These are phyloP conservation scores for Oreochromis niloticus DNA, from an alignment of 2,113 vertebrate genomes.

Conservation along the genomic window DNA sequence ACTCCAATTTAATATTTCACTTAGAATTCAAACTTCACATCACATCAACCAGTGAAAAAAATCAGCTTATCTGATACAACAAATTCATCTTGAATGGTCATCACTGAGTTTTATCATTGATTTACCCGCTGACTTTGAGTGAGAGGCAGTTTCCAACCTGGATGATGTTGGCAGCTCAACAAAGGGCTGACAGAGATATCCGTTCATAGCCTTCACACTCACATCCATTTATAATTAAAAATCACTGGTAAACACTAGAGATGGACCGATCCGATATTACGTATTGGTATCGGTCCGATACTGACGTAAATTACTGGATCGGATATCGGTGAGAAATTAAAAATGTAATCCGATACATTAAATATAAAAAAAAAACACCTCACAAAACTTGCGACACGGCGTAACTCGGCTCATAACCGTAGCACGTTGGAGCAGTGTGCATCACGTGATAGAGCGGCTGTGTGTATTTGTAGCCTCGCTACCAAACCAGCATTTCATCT, in stretches of 20 bases:
- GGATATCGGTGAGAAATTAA: too few species aligned
- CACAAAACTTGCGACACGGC: too few species aligned
- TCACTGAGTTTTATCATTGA: background rate
- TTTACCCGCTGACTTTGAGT: background rate
- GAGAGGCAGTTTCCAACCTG: background rate
- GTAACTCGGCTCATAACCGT: too few species aligned
- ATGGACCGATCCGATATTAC: too few species aligned
- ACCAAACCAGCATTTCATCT: too few species aligned
- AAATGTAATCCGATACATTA: too few species aligned
- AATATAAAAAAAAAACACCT: too few species aligned
- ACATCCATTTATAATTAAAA: background rate
- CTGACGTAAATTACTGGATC: too few species aligned
- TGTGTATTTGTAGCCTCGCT: too few species aligned
- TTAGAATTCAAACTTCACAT: background rate
- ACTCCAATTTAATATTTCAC: background rate
- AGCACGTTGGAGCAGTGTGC: too few species aligned
- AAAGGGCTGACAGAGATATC: background rate
- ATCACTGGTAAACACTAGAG: background rate
- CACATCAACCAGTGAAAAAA: background rate
- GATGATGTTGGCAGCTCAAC: background rate
- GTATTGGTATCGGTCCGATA: too few species aligned
- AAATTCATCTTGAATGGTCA: background rate
- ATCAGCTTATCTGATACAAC: background rate
- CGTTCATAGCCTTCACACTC: accelerated
- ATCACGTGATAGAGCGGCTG: too few species aligned